Percentiles rank a stretch among this genome's conserved stretches.
phyloP scores from a whole-genome alignment of 2,797 vertebrate genomes.

The Sorex maritimensis region DNA sequence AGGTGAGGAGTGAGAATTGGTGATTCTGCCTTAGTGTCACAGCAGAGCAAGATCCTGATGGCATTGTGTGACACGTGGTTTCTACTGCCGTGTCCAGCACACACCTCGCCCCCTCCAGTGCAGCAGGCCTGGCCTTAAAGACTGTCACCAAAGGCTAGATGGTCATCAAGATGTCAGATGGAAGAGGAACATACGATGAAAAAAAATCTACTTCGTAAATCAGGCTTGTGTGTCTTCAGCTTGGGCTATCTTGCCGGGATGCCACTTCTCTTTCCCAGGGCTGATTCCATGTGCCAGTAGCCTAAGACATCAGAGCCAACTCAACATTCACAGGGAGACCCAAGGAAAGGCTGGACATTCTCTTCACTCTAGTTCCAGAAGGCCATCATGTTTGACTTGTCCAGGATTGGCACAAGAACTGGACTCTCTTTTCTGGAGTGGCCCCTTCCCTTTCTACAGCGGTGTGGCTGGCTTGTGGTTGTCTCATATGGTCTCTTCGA shows the following conservation, averaged over 20 bases:
- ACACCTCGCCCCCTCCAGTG: background rate
- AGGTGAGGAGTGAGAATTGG: background rate
- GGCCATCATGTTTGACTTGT: background rate
- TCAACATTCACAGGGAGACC: background rate
- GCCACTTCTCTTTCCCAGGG: background rate
- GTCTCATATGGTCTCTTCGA: background rate
- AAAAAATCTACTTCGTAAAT: conserved; percentile 10
- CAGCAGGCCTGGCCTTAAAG: background rate
- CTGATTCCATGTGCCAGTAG: background rate
- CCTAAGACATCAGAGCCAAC: background rate
- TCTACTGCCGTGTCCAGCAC: background rate
- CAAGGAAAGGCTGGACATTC: background rate
- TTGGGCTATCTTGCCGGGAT: background rate
- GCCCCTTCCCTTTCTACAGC: background rate
- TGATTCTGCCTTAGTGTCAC: background rate
- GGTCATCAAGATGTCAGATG: background rate
- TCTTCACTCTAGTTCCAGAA: background rate
- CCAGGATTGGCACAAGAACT: background rate
- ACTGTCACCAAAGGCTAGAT: background rate
- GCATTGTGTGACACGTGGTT: too few relatives aligned
- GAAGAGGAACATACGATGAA: background rate
- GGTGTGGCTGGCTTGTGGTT: background rate
- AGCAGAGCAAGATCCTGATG: accelerated
- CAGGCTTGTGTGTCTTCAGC: background rate
- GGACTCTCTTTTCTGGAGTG: background rate